Base-by-base conservation (phyloP, 1,140 invertebrate genomes). In the Tribolium madens region DNA sequence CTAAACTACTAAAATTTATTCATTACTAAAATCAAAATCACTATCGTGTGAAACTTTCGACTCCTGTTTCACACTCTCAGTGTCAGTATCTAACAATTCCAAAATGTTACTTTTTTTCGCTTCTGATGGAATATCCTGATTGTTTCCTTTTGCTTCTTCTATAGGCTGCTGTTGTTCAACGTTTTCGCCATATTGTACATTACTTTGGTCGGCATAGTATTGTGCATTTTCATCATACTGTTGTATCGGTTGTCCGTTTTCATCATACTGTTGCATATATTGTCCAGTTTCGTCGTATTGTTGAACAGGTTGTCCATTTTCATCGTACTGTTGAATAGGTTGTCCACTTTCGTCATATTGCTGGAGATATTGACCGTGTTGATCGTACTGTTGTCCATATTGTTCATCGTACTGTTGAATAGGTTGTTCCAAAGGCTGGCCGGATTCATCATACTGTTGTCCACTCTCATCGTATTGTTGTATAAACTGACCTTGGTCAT, bases 61-160 rank as follows among this genome's bases (percentile, higher is more conserved):
- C 2, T 77, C 69, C 53, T 77, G 76, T 64, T 77, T 71, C 10
- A 64, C 13, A 73, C 79, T 80, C 75, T 80, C 79, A n/a, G 79
- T 78, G 46, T 80, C 79, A 17, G 79, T 80, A 36, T 80, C 79
- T 18, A 80, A 60, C 77, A 80, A 76, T 31, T 80, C 76, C 53
- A 80, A 50, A 9, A 80, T 77, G 47, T 80, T 53, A n/a, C 21
- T 15, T 52, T 53, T 73, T 9, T 73, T 73, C 6, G 18, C 17
- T 31, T 10, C 14, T 73, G 33, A 3, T 14, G 46, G 1, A 13
- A 57, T 3, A 57, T 10, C n/a, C 48, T 33, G 14, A 15, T 73
- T 33, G 6, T 15, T 12, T 10, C 9, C 6, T 72, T 18, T 17
- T 31, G 4, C 53, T 36, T 3, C 33, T 21, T 48, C 26, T 17